phyloP scores from a whole-genome alignment of 2,113 vertebrate genomes.

The Syngnathus floridae region DNA sequence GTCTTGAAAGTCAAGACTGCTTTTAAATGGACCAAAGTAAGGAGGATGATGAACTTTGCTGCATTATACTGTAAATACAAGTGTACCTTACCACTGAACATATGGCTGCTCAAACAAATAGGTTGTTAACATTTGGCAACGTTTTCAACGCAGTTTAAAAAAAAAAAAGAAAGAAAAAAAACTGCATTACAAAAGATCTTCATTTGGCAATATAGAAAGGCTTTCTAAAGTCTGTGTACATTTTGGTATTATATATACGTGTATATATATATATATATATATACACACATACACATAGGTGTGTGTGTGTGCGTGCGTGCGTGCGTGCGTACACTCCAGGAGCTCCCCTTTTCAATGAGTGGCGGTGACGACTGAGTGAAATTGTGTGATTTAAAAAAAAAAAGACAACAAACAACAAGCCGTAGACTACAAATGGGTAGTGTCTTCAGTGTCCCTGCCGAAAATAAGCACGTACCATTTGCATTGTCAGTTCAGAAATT shows the following conservation, averaged over 20 bases:
- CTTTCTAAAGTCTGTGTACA: constrained; percentile 44
- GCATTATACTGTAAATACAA: background rate
- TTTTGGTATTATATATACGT: constrained; percentile 58
- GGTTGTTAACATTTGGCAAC: constrained; percentile 67
- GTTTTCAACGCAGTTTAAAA: constrained; percentile 39
- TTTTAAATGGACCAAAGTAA: constrained; percentile 6
- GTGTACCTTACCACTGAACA: constrained; percentile 1
- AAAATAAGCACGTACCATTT: constrained; percentile 8
- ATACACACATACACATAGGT: background rate
- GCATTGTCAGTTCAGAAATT: constrained; percentile 82
- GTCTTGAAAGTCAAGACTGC: background rate
- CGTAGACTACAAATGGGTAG: constrained; percentile 29
- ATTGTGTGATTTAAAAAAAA: constrained; percentile 30
- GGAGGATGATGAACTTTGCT: background rate
- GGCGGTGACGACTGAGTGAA: constrained; percentile 39
- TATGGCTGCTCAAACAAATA: background rate
- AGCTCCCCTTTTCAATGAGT: constrained; percentile 63
- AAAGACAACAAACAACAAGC: constrained; percentile 30
- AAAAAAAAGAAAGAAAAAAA: constrained; percentile 24
- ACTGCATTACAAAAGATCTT: constrained; percentile 58
- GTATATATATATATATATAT: too few species aligned
- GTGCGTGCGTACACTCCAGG: constrained; percentile 12
- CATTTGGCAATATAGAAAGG: constrained; percentile 66
- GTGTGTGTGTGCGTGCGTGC: constrained; percentile 17
- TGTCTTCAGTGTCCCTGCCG: constrained; percentile 38